Evolutionary conservation across 2,797 vertebrate genomes (phyloP).

Genomic region (Odontamblyopus lacepedii): DNA sequence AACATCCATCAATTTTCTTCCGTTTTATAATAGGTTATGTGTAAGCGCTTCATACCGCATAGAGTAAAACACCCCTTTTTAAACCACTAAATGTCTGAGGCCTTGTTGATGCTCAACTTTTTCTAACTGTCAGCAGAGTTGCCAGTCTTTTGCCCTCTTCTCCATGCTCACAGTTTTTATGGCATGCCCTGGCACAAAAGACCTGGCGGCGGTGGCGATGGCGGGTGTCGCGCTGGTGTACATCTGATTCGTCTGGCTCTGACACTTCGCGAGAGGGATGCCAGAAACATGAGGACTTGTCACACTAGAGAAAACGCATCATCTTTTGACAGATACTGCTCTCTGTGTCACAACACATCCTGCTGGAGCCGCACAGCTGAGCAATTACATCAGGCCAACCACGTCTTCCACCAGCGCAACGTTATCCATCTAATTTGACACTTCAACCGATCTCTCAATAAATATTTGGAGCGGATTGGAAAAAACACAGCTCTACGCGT

Average conservation of each 20-base stretch:
- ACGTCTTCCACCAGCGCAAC: slow-evolving; percentile 1
- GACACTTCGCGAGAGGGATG: slow-evolving; percentile 58
- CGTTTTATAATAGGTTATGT: too few relatives aligned
- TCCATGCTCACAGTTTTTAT: not conserved
- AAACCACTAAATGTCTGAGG: too few relatives aligned
- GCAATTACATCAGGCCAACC: slow-evolving; percentile 39
- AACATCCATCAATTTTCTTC: too few relatives aligned
- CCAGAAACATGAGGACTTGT: slow-evolving; percentile 55
- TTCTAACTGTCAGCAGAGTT: not conserved
- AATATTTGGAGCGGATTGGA: slow-evolving; percentile 16
- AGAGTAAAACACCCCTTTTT: too few relatives aligned
- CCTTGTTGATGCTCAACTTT: not conserved
- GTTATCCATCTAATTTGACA: slow-evolving; percentile 31
- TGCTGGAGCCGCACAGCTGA: slow-evolving; percentile 22
- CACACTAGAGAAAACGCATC: slow-evolving; percentile 46
- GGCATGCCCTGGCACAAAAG: slow-evolving; percentile 9
- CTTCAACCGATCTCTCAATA: slow-evolving; percentile 13
- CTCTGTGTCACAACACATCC: slow-evolving; percentile 57
- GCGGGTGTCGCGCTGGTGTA: not conserved
- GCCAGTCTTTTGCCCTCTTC: not conserved
- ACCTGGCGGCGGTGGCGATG: not conserved
- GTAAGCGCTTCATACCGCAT: too few relatives aligned
- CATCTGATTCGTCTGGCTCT: slow-evolving; percentile 22
- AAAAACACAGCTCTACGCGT: not conserved
- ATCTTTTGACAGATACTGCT: slow-evolving; percentile 57